Conservation (phyloP, 2,888 invertebrate species). For the Trichogramma evanescens region DNA sequence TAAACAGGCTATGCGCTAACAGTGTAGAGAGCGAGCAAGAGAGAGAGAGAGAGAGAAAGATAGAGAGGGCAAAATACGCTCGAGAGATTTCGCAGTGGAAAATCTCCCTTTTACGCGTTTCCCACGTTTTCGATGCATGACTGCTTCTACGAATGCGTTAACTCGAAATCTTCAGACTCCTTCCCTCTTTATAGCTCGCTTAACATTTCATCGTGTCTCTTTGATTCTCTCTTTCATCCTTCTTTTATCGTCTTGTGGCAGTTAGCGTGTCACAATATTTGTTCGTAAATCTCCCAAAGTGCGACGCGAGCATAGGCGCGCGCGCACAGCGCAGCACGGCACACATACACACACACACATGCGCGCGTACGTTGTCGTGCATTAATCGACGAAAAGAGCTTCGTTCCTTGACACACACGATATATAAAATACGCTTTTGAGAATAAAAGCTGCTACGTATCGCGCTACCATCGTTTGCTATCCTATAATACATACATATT, state of each 20-base stretch:
- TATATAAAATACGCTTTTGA: too few species aligned
- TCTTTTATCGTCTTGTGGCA: slow-evolving; percentile 5
- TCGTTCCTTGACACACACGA: too few species aligned
- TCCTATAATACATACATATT: too few species aligned
- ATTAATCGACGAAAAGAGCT: too few species aligned
- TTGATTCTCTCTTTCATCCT: slow-evolving; percentile 18
- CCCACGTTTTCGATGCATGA: slow-evolving; percentile 34
- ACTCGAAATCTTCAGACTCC: slow-evolving; percentile 23
- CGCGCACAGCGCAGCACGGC: too few species aligned
- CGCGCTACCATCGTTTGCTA: too few species aligned
- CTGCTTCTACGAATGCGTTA: slow-evolving; percentile 27
- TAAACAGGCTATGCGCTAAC: slow-evolving; percentile 7
- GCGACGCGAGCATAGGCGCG: too few species aligned
- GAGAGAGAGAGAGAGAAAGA: slow-evolving; percentile 8
- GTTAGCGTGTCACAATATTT: slow-evolving; percentile 34
- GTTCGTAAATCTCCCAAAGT: slow-evolving; percentile 23
- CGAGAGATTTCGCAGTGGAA: slow-evolving; percentile 22
- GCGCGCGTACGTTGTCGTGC: too few species aligned
- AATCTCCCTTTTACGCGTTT: slow-evolving; percentile 26
- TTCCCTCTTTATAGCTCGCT: slow-evolving; percentile 18
- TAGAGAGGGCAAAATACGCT: slow-evolving; percentile 24
- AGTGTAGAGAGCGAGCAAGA: neutral
- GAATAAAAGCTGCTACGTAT: too few species aligned
- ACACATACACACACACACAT: too few species aligned
- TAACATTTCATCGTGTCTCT: slow-evolving; percentile 17